A percentile compares a stretch with the other conserved stretches of the same genome.
These are phyloP conservation scores for Lepidocyrtoides sp. DNA, from an alignment of 2,888 invertebrate genomes.

Conservation along the genomic window DNA sequence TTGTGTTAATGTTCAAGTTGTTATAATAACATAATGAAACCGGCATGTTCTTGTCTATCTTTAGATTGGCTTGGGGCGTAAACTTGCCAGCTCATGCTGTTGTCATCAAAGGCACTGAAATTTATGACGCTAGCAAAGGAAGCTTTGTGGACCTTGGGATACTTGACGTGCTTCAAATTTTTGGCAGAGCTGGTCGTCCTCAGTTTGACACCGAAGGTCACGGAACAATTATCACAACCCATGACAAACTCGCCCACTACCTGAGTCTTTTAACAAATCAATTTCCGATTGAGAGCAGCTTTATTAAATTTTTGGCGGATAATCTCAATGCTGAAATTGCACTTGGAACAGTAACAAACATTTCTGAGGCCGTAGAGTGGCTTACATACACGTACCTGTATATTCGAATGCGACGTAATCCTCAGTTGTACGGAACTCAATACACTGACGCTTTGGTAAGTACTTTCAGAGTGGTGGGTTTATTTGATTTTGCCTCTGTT, in stretches of 20 bases:
- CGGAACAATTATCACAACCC: constrained; percentile 97
- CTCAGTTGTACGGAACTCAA: constrained; percentile 91
- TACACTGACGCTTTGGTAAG: constrained; percentile 89
- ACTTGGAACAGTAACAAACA: constrained; percentile 97
- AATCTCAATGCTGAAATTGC: constrained; percentile 99
- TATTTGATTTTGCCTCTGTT: too few relatives aligned
- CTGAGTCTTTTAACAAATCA: constrained; percentile 97
- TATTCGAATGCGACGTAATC: constrained; percentile 97
- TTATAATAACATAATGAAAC: too few relatives aligned
- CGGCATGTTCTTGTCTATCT: too few relatives aligned
- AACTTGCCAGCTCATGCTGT: constrained; percentile 99
- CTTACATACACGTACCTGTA: constrained; percentile 98
- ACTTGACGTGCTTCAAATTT: constrained; percentile 98
- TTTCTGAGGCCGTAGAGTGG: constrained; percentile 99
- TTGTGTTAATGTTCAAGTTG: too few relatives aligned
- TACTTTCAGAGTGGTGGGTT: too few relatives aligned
- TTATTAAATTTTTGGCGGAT: constrained; percentile 96
- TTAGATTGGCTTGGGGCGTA: constrained; percentile 96
- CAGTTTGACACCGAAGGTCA: constrained; percentile 98
- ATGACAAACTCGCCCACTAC: constrained; percentile 97
- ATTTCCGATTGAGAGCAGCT: constrained; percentile 99
- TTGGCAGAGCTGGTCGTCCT: constrained; percentile 99
- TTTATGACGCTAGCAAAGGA: constrained; percentile 98
- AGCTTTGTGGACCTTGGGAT: constrained; percentile 98
- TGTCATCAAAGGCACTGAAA: constrained; percentile 98